Base-by-base conservation (phyloP, 1,140 invertebrate species). In the Leptinotarsa undecemlineata region DNA sequence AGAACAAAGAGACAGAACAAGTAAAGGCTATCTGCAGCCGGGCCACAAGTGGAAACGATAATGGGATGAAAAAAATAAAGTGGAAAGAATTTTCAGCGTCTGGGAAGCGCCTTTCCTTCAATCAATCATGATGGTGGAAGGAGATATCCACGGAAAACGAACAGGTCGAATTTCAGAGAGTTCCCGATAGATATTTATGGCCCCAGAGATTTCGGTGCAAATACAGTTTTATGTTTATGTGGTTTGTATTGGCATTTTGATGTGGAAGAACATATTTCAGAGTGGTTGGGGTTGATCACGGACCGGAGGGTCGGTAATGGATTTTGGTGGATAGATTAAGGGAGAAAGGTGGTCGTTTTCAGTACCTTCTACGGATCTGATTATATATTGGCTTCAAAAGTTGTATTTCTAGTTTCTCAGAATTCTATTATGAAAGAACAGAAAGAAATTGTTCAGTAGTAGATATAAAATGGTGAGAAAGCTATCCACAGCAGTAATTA, bases 171-270 rank as follows among this genome's bases (percentile, higher is more conserved):
- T 68, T 47, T 68, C 66, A 68, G 42, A 68, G 42, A 68, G 66
- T 33, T 42, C 66, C 42, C 66, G 66, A 68, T 68, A 68, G 66
- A 68, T 68, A 68, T 68, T 68, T 68, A 68, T 68, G 66, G 48
- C 66, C 33, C 66, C 17, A 19, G 66, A 68, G 66, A 47, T 66
- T 66, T 66, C 63, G 19, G 20, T 11, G 63, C 15, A 23, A 19
- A 66, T 66, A 21, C 17, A 23, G 21, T 20, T 66, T 19, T 68
- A 68, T 68, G 15, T 68, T 19, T 68, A 68, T 42, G 66, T 19
- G 51, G 14, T 19, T 68, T 68, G 66, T 48, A 42, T 68, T 47
- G 66, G 23, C 19, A 68, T 57, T 57, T 57, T 19, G 15, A 19
- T 57, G 51, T 6, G 51, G n/a, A 14, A 57, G 14, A 57, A 19